Evolutionary conservation across 2,888 invertebrate genomes (phyloP).

Genomic region (Crepidodera aurea): DNA sequence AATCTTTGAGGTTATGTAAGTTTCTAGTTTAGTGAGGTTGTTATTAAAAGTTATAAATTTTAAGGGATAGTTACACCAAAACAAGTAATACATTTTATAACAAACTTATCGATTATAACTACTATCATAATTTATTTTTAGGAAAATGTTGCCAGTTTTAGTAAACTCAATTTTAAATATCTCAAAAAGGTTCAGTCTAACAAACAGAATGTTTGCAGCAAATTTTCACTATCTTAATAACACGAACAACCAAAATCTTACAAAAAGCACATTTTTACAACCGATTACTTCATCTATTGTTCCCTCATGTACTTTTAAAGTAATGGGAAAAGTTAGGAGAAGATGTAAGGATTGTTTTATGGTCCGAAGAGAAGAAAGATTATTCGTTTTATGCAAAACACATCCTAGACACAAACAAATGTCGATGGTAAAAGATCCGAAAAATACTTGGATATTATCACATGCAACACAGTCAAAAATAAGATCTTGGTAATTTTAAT

Average conservation of each 20-base stretch:
- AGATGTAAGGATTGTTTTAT: conserved; percentile 84
- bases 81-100: too few species aligned
- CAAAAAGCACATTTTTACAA: conserved; percentile 31
- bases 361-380: conserved; percentile 71
- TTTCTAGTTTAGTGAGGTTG: too few species aligned
- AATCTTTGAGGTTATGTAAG: too few species aligned
- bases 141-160: conserved; percentile 16
- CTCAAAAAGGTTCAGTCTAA: conserved; percentile 30
- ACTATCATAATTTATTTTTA: neutral
- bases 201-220: conserved; percentile 11
- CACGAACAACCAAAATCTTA: neutral
- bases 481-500: conserved; percentile 61
- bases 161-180: conserved; percentile 11
- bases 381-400: conserved; percentile 78
- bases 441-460: conserved; percentile 78
- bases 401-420: conserved; percentile 85
- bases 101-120: too few species aligned
- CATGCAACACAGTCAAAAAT: conserved; percentile 73
- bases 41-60: too few species aligned
- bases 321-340: conserved; percentile 71
- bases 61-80: too few species aligned
- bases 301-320: conserved; percentile 71
- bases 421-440: conserved; percentile 72
- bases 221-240: conserved; percentile 11
- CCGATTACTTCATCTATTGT: conserved; percentile 43